Base-by-base conservation (phyloP, 2,797 vertebrate genomes). In the Enoplosus armatus region DNA sequence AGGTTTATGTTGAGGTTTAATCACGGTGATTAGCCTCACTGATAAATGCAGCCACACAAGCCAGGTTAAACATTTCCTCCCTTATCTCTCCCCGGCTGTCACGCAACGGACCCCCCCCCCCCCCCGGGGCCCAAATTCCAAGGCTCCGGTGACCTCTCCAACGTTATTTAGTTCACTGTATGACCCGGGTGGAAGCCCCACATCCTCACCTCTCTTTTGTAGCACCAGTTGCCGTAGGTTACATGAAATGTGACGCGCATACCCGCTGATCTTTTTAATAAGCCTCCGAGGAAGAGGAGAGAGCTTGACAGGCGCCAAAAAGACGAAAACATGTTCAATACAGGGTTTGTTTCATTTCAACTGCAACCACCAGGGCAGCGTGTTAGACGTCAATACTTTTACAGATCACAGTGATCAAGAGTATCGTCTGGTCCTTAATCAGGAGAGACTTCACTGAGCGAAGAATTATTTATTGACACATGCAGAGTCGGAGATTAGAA, bases 1-100 rank as follows among this genome's bases (percentile, higher is more conserved):
- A n/a, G n/a, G n/a, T n/a, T n/a, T n/a, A n/a, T 87, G 85, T 89
- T 85, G 79, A 67, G 79, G 76, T 92, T 92, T 90, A 91, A 94
- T 94, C 80, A 85, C 50, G 12, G 51, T 43, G 83, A 90, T 92
- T 90, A 89, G 86, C 79, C 20, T 73, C 56, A 67, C 92, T 84
- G 86, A 93, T 91, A 90, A 88, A 87, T 10, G 72, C 72, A 48
- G 77, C 69, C 67, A 10, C 61, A 77, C 70, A 53, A 48, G 27
- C 27, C 64, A 72, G 72, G 33, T 80, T 72, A 53, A 68, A 68
- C 61, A 4, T 65, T 82, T 75, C 48, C 65, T 69, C 27, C 54
- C 77, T 90, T 90, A 90, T 91, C 85, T 75, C 26, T 16, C 39
- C n/a, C 48, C 26, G 48, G 73, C 79, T 87, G 77, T 88, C 90